A percentile compares a stretch with the other conserved stretches of the same genome.
Evolutionary conservation across 2,113 vertebrate species (phyloP).

Genomic region (Dermatemys mawii): DNA sequence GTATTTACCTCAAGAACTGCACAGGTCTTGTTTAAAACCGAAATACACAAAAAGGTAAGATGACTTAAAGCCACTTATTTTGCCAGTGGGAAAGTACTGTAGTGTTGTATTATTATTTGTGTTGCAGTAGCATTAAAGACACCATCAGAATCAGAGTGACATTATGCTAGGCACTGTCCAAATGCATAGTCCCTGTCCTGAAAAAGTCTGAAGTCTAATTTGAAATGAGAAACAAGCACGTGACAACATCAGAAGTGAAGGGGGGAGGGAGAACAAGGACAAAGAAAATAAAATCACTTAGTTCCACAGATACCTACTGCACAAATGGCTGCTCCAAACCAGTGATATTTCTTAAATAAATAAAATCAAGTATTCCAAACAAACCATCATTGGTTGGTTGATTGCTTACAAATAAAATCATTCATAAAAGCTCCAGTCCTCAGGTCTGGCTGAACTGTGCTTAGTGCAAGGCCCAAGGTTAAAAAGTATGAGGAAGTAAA

Average conservation of each 20-base stretch:
- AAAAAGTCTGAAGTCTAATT: background rate
- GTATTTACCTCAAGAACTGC: background rate
- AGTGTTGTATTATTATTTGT: background rate
- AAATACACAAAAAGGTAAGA: background rate
- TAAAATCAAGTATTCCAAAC: background rate
- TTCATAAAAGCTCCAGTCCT: background rate
- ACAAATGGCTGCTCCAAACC: background rate
- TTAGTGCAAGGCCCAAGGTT: background rate
- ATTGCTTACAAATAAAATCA: background rate
- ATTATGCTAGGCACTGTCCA: background rate
- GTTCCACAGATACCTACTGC: background rate
- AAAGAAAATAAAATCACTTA: background rate
- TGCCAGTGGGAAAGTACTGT: background rate
- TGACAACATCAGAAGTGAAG: background rate
- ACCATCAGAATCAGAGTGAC: background rate
- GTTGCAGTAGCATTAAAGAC: rapidly evolving
- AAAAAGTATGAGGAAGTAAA: background rate
- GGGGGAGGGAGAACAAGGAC: background rate
- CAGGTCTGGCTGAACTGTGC: background rate
- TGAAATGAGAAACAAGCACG: background rate
- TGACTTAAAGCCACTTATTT: background rate
- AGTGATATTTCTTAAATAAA: background rate
- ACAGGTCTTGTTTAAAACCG: slow-evolving; percentile 5
- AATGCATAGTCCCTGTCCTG: background rate
- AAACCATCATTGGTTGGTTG: background rate